Evolutionary conservation across 2,113 vertebrate genomes (phyloP).

Genomic region (Sprattus sprattus): DNA sequence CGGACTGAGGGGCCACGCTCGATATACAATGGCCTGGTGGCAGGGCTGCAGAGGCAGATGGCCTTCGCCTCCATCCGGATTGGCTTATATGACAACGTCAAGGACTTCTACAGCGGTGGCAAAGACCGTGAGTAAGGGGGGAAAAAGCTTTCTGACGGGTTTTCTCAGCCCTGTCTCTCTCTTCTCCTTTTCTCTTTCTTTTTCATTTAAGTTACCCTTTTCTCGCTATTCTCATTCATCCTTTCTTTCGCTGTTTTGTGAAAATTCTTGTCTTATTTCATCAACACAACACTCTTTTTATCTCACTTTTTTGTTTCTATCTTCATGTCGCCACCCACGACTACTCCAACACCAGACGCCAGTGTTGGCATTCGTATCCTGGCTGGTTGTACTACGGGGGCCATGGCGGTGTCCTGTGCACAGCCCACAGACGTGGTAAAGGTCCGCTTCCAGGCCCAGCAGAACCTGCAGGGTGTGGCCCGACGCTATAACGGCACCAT

Average conservation of each 20-base stretch:
- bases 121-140: conserved; percentile 69
- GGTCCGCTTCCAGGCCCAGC: conserved; percentile 74
- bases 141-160: too few species aligned
- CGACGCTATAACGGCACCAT: conserved; percentile 73
- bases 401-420: conserved; percentile 72
- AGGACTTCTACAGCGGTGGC: conserved; percentile 74
- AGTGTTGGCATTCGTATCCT: conserved; percentile 71
- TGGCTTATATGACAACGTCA: conserved; percentile 63
- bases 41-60: conserved; percentile 66
- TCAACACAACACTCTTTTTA: neutral
- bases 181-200: too few species aligned
- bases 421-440: conserved; percentile 82
- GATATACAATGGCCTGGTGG: conserved; percentile 65
- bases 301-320: neutral
- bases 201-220: too few species aligned
- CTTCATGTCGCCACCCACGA: neutral
- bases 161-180: too few species aligned
- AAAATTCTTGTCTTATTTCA: neutral
- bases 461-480: conserved; percentile 42
- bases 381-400: conserved; percentile 77
- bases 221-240: too few species aligned
- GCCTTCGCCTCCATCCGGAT: conserved; percentile 64
- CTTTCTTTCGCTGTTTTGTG: too few species aligned
- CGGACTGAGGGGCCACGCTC: conserved; percentile 61
- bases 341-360: conserved; percentile 55